These are phyloP conservation scores for Abramis brama DNA, from an alignment of 2,113 vertebrate species.

Conservation along the genomic window DNA sequence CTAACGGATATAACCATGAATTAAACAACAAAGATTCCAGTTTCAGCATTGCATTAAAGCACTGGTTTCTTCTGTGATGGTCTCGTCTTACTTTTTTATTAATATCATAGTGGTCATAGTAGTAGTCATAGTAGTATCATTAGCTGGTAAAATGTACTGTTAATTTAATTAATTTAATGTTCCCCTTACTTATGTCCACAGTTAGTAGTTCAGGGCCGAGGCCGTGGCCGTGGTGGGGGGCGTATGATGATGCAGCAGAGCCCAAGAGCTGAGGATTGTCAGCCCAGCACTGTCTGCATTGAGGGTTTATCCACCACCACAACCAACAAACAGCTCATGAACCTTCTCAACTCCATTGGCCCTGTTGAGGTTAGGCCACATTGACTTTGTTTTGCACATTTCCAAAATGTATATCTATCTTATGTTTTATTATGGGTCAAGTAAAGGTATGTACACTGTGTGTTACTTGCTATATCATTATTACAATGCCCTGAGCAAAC, in stretches of 20 bases:
- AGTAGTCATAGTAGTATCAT: no score
- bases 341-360: slow-evolving; percentile 93
- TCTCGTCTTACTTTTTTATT: no score
- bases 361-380: slow-evolving; percentile 88
- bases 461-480: background rate
- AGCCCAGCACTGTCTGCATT: slow-evolving; percentile 88
- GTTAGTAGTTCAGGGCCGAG: slow-evolving; percentile 87
- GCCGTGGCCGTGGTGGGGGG: slow-evolving; percentile 80
- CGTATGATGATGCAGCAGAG: slow-evolving; percentile 82
- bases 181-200: slow-evolving; percentile 62
- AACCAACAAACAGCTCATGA: slow-evolving; percentile 89
- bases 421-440: background rate
- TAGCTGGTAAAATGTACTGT: background rate
- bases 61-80: background rate
- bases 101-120: no score
- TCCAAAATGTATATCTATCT: background rate
- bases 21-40: background rate
- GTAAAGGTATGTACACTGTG: background rate
- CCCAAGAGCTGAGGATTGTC: slow-evolving; percentile 79
- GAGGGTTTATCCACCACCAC: slow-evolving; percentile 96
- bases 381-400: background rate
- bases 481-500: background rate
- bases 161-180: background rate
- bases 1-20: background rate
- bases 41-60: background rate